Conservation (phyloP, 1,140 invertebrate genomes). For the Pomacea maculata region DNA sequence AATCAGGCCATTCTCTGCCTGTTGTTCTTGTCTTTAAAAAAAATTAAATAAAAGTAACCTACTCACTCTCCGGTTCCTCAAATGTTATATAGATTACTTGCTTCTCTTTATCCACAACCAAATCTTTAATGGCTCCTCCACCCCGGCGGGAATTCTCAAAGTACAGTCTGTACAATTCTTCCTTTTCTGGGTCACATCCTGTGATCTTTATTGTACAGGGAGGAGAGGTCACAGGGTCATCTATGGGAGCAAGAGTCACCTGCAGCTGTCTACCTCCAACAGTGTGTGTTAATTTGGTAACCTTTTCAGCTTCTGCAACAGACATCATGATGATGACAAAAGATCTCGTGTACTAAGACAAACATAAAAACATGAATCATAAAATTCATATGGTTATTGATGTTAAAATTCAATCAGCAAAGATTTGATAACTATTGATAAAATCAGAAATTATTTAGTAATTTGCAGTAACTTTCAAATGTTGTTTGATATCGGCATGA, state of each 20-base stretch:
- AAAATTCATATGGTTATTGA: no score
- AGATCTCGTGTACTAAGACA: no score
- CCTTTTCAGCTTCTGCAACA: conserved; percentile 12
- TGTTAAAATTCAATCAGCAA: no score
- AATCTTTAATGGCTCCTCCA: conserved; percentile 30
- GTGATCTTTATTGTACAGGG: conserved; percentile 1
- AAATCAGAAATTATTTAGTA: no score
- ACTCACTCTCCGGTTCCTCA: conserved; percentile 34
- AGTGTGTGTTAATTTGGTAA: background rate
- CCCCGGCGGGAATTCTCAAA: conserved; percentile 39
- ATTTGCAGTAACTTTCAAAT: no score
- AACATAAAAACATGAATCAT: no score
- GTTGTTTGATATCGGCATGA: no score
- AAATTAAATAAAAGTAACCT: background rate
- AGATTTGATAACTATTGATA: no score
- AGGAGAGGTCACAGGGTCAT: background rate
- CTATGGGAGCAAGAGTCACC: conserved; percentile 9
- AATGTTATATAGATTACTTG: conserved; percentile 31
- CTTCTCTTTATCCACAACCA: conserved; percentile 26
- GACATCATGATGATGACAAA: no score
- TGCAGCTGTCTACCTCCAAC: conserved; percentile 5
- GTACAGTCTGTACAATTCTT: conserved; percentile 18
- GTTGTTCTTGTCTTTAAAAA: background rate
- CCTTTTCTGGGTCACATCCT: background rate
- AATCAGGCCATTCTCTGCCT: no score